Conservation (phyloP, 2,797 vertebrate species). For the Lepilemur septentrionalis region DNA sequence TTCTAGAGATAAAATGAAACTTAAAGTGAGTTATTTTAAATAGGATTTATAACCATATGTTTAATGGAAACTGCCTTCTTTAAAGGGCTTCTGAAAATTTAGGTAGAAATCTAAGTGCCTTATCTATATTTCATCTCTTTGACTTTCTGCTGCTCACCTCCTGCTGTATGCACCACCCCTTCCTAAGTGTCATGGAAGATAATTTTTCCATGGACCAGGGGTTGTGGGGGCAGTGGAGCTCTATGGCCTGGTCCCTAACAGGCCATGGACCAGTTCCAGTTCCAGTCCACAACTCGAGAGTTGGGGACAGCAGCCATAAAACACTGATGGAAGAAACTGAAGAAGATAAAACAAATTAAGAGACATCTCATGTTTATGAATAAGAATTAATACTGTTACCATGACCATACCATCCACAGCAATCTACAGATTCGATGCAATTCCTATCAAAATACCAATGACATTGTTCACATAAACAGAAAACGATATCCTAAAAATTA, state of each 20-base stretch:
- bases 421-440: neutral
- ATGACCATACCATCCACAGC: neutral
- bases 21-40: slow-evolving; percentile 48
- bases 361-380: neutral
- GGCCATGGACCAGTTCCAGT: no score
- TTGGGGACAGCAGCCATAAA: no score
- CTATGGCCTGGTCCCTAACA: no score
- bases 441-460: neutral
- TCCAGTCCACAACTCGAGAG: no score
- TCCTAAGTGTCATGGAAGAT: no score
- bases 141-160: neutral
- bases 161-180: no score
- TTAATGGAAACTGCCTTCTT: slow-evolving; percentile 21
- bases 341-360: neutral
- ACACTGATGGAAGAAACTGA: no score
- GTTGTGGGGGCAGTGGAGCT: no score
- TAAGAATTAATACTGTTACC: neutral
- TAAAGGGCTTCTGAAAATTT: slow-evolving; percentile 41
- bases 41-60: slow-evolving; percentile 10
- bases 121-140: slow-evolving; percentile 48
- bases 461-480: neutral
- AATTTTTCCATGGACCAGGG: no score
- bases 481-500: neutral
- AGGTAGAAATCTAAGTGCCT: neutral
- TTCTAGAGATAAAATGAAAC: neutral